These are phyloP conservation scores for Pammene fasciana DNA, from an alignment of 2,888 invertebrate species.

Conservation along the genomic window DNA sequence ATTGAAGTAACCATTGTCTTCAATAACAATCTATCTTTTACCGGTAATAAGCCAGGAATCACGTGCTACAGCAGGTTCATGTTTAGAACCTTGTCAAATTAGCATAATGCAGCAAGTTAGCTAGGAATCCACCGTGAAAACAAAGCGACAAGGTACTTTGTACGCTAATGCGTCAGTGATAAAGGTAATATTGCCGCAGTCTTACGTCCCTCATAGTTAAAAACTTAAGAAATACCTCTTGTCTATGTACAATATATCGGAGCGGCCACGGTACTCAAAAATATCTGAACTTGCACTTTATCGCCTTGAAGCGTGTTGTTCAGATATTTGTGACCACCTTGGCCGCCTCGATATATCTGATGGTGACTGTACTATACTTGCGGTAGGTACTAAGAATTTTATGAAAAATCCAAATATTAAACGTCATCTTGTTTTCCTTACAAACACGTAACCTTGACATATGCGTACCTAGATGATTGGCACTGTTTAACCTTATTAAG, in stretches of 20 bases:
- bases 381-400: too few relatives aligned
- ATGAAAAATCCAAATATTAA: too few relatives aligned
- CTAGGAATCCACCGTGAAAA: slow-evolving; percentile 19
- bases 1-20: not conserved
- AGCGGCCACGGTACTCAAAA: too few relatives aligned
- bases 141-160: slow-evolving; percentile 4
- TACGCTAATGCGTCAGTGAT: slow-evolving; percentile 1
- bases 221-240: too few relatives aligned
- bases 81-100: slow-evolving; percentile 21
- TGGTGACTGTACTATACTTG: too few relatives aligned
- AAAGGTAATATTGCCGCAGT: not conserved
- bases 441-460: not conserved
- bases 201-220: not conserved
- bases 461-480: too few relatives aligned
- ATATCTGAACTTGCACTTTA: too few relatives aligned
- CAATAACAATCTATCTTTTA: slow-evolving; percentile 4
- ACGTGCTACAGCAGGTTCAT: slow-evolving; percentile 9
- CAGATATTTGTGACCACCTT: too few relatives aligned
- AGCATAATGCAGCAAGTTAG: slow-evolving; percentile 18
- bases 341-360: too few relatives aligned
- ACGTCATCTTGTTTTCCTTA: not conserved
- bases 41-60: not conserved
- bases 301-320: too few relatives aligned
- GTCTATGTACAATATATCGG: too few relatives aligned
- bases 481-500: not conserved